Percentiles rank a stretch among this genome's conserved stretches.
phyloP scores from a whole-genome alignment of 2,888 invertebrate species.

The Eupeodes latifasciatus region DNA sequence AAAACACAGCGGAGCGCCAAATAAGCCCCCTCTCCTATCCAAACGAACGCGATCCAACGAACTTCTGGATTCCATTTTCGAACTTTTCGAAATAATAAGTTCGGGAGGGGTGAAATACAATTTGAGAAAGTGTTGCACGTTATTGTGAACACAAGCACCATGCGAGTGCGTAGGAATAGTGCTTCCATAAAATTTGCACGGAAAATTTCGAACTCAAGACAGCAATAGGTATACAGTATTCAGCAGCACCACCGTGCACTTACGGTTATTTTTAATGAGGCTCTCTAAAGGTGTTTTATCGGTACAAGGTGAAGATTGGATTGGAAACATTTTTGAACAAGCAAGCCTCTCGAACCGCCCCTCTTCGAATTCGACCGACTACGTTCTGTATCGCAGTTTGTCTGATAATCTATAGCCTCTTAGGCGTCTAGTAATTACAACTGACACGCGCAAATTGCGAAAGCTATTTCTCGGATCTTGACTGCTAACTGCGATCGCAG shows the following conservation, averaged over 20 bases:
- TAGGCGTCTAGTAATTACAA: conserved; percentile 62
- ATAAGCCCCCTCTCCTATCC: background rate
- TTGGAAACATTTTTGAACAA: conserved; percentile 6
- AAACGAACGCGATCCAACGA: background rate
- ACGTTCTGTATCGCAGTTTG: conserved; percentile 20
- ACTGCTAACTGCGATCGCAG: background rate
- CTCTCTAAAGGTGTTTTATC: conserved; percentile 68
- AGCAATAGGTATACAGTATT: background rate
- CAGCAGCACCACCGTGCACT: conserved; percentile 29
- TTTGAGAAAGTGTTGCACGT: conserved; percentile 63
- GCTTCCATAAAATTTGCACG: background rate
- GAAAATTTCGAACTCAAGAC: background rate
- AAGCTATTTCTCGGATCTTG: conserved; percentile 27
- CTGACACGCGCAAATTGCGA: conserved; percentile 62
- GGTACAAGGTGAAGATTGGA: conserved; percentile 42
- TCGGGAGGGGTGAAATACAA: conserved; percentile 29
- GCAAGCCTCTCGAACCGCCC: conserved; percentile 16
- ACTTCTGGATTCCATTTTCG: conserved; percentile 49
- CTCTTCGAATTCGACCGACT: background rate
- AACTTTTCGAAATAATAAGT: conserved; percentile 10
- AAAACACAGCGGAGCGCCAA: conserved; percentile 57
- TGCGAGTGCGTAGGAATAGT: conserved; percentile 32
- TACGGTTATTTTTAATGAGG: conserved; percentile 63
- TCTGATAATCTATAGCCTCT: conserved; percentile 58
- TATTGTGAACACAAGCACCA: conserved; percentile 32